These are phyloP conservation scores for Parotia lawesii DNA, from an alignment of 2,113 vertebrate genomes.

Conservation along the genomic window DNA sequence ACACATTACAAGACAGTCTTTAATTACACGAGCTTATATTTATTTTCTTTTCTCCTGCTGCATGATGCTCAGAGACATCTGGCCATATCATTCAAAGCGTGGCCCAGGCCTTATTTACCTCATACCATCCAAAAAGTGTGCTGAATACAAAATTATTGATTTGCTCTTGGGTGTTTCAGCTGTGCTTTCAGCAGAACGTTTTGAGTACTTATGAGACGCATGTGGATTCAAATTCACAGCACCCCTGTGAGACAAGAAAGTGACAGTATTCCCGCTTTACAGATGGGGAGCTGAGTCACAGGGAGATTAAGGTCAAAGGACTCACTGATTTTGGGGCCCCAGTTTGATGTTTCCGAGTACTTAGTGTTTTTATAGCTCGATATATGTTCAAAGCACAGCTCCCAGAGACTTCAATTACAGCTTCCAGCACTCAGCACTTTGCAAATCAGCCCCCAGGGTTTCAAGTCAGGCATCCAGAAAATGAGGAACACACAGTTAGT, in stretches of 20 bases:
- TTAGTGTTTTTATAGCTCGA: slow-evolving; percentile 52
- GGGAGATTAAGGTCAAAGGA: slow-evolving; percentile 52
- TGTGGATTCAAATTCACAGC: background rate
- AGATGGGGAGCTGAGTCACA: slow-evolving; percentile 31
- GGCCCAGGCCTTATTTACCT: slow-evolving; percentile 28
- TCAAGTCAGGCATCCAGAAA: slow-evolving; percentile 68
- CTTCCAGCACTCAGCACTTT: slow-evolving; percentile 62
- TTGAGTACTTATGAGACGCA: background rate
- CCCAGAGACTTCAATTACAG: slow-evolving; percentile 61
- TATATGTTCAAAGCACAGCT: slow-evolving; percentile 52
- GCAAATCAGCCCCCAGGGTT: slow-evolving; percentile 62
- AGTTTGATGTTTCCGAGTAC: slow-evolving; percentile 27
- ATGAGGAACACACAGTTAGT: slow-evolving; percentile 64
- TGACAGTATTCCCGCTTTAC: slow-evolving; percentile 13
- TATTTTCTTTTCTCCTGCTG: background rate
- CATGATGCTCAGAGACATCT: slow-evolving; percentile 28
- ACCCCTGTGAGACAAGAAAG: background rate
- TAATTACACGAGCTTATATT: slow-evolving; percentile 16
- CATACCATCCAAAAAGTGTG: background rate
- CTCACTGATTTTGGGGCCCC: slow-evolving; percentile 7
- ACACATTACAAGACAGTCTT: slow-evolving; percentile 41
- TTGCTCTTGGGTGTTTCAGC: background rate
- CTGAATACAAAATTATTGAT: slow-evolving; percentile 38
- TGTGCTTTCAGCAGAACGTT: background rate
- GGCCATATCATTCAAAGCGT: background rate